Conservation (phyloP, 2,797 vertebrate genomes). For the Ambastaia sidthimunki region DNA sequence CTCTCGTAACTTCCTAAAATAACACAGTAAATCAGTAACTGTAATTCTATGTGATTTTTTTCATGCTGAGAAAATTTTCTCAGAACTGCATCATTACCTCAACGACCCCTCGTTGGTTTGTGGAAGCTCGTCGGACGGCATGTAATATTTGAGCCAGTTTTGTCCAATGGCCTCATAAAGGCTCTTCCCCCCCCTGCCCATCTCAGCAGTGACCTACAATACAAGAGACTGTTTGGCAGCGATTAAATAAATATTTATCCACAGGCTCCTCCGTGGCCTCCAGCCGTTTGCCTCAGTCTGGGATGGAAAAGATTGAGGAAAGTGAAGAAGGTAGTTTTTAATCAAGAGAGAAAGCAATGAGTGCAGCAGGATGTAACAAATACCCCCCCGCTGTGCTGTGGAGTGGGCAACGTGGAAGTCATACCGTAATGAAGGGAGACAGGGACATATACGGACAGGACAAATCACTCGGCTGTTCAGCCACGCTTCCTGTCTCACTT, state of each 20-base stretch:
- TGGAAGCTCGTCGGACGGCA: conserved; percentile 19
- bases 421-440: conserved; percentile 70
- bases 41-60: conserved; percentile 35
- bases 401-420: conserved; percentile 61
- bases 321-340: conserved; percentile 54
- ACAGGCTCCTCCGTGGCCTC: conserved; percentile 55
- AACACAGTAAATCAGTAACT: conserved; percentile 20
- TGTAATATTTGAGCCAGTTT: conserved; percentile 36
- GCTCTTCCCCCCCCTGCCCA: conserved; percentile 34
- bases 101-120: conserved; percentile 36
- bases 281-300: conserved; percentile 63
- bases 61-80: conserved; percentile 30
- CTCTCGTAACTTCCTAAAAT: conserved; percentile 29
- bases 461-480: conserved; percentile 57
- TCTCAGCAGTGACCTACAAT: conserved; percentile 63
- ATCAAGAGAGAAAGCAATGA: conserved; percentile 58
- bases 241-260: conserved; percentile 68
- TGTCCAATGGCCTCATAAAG: conserved; percentile 35
- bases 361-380: conserved; percentile 62
- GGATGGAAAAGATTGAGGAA: conserved; percentile 19
- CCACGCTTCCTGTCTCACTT: conserved; percentile 58
- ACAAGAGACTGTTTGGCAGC: conserved; percentile 70
- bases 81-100: conserved; percentile 27
- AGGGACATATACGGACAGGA: conserved; percentile 64
- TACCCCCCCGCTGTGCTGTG: conserved; percentile 57